These are phyloP conservation scores for Argyresthia goedartella DNA, from an alignment of 2,888 invertebrate species.

Conservation along the genomic window DNA sequence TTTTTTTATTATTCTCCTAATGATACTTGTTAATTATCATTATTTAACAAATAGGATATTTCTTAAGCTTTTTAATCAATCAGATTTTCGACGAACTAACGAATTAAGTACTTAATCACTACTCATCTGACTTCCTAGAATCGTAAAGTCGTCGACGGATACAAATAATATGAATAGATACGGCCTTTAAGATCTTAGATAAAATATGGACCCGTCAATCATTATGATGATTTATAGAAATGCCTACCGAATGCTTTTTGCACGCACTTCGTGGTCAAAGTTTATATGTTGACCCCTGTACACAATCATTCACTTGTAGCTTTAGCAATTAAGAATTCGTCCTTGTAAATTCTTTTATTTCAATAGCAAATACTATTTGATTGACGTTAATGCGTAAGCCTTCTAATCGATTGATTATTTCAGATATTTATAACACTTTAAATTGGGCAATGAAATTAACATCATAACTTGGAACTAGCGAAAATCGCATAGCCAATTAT, in stretches of 20 bases:
- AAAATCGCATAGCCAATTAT: too few relatives aligned
- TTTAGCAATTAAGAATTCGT: slow-evolving; percentile 21
- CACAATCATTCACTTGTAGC: background rate
- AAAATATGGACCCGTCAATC: background rate
- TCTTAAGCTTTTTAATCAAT: background rate
- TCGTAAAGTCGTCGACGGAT: background rate
- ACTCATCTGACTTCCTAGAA: too few relatives aligned
- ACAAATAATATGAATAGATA: background rate
- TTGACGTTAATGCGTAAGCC: background rate
- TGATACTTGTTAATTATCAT: slow-evolving; percentile 6
- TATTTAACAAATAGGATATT: background rate
- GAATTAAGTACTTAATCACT: too few relatives aligned
- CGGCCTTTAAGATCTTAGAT: background rate
- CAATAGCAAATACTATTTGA: background rate
- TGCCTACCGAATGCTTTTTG: slow-evolving; percentile 32
- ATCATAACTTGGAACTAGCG: too few relatives aligned
- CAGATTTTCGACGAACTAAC: too few relatives aligned
- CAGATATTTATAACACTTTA: background rate
- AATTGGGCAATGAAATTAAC: too few relatives aligned
- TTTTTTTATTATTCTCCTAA: background rate
- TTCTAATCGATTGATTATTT: background rate
- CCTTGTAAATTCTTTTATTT: slow-evolving; percentile 34
- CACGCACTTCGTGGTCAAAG: slow-evolving; percentile 39
- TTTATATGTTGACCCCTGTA: slow-evolving; percentile 11
- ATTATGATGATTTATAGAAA: slow-evolving; percentile 16